Base-by-base conservation (phyloP, 2,113 vertebrate genomes). In the Prietella phreatophila region DNA sequence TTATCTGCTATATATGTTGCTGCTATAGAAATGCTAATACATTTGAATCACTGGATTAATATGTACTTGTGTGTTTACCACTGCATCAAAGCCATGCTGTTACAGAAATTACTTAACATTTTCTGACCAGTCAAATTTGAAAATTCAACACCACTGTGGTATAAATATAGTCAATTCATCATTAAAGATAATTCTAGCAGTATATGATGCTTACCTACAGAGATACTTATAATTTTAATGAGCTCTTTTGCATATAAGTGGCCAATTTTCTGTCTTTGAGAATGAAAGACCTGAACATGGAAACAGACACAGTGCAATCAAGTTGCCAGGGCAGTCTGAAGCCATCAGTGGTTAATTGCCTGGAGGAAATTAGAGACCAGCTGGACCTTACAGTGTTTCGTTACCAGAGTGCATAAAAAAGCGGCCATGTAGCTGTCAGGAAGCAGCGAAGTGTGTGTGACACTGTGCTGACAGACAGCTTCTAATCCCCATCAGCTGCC, bases 401-500 rank as follows among this genome's bases (percentile, higher is more conserved):
- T 89, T 90, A 87, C 88, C 88, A 39, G 84, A 17, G 69, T 53
- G 58, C 60, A 58, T 85, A 87, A 71, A 75, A 36, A 84, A 78
- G 83, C 19, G 78, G 75, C 81, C 83, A 67, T 90, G 90, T 91
- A 90, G 83, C 89, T 90, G 90, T 91, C 90, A 90, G 90, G 42
- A 78, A 71, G 78, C 89, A 91, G 87, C 80, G 89, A 87, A 84
- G 79, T 91, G 89, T 90, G 87, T 86, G 87, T 90, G 90, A 91
- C 87, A 85, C 73, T 83, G 69, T 47, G 86, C 86, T 91, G 89
- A 91, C 90, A 82, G 89, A 55, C 79, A 82, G 73, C 73, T 83
- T 85, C 75, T 91, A 89, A 91, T 90, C 90, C 90, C 87, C 65
- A 83, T 90, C 90, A 86, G 69, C 89, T 89, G 83, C 67, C 90